Evolutionary conservation across 2,888 invertebrate species (phyloP), one percentile per base, ranked within the genome.

Genomic region (Chironomus tentans): DNA sequence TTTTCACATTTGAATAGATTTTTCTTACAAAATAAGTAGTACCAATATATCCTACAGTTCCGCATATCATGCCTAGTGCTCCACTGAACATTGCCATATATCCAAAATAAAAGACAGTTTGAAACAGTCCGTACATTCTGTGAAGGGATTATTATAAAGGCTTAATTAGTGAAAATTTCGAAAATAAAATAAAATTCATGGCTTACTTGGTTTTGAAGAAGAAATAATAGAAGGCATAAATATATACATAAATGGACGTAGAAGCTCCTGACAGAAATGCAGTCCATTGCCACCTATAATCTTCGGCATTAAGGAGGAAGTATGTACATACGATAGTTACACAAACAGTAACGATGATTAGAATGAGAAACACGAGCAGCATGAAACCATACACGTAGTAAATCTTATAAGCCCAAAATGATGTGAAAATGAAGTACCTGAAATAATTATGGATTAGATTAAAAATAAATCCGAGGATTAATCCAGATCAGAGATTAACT

Each of bases 321-420:
- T 99, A 99, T 77, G 98, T 97, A 87, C 98, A 98, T 15, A 99
- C 99, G 84, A 99, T 99, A 56, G 99, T 99, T n/a, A 99, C 99
- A 85, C 99, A 99, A n/a, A 98, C 92, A 0, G 98, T 98, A 73
- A 99, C 99, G 81, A 98, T 91, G 85, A 97, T 92, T 79, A 99
- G 87, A 81, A 99, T 99, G 80, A 96, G 85, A 83, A 98, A 97
- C 77, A 98, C 95, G 78, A 99, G 87, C 81, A 99, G 86, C 98
- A 98, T 98, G 84, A 99, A 99, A 79, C 98, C 99, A 85, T 98
- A 99, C 62, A 99, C 98, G 86, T 99, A 99, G 84, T 99, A 99
- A 83, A 99, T 99, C 87, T 99, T 99, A 86, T 99, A 99, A 61
- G 99, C 99, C 99, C 99, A 99, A 86, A 99, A 99, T 28, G 99